Percentiles rank a stretch among this genome's conserved stretches.
phyloP scores from a whole-genome alignment of 2,113 vertebrate species.

The Illadopsis cleaveri region DNA sequence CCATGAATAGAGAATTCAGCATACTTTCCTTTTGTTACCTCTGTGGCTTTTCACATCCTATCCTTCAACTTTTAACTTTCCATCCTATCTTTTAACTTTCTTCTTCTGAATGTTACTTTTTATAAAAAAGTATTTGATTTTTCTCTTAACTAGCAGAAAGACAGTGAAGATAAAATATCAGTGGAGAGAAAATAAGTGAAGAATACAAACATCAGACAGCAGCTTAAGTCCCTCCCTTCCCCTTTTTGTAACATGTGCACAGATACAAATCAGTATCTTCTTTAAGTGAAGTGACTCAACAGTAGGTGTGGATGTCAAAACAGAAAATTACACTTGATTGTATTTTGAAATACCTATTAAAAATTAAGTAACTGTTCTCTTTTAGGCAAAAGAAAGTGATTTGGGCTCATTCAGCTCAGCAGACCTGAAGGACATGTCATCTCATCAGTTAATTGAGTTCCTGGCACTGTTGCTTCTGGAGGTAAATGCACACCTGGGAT shows the following conservation, averaged over 20 bases:
- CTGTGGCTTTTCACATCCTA: not conserved
- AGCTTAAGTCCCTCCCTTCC: not conserved
- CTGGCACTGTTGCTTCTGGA: conserved; percentile 85
- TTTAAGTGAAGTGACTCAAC: not conserved
- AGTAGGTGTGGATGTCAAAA: not conserved
- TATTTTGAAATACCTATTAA: not conserved
- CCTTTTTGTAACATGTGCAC: not conserved
- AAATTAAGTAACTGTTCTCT: not conserved
- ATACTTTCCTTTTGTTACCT: not conserved
- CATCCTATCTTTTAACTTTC: not conserved
- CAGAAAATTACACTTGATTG: not conserved
- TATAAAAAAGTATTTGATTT: not conserved
- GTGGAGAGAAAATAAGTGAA: not conserved
- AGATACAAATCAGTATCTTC: not conserved
- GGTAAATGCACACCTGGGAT: conserved; percentile 66
- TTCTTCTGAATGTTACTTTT: not conserved
- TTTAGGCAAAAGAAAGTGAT: conserved; percentile 85
- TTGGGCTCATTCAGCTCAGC: conserved; percentile 78
- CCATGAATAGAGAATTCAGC: not conserved
- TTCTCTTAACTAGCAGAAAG: not conserved
- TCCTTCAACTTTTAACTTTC: not conserved
- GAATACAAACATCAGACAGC: not conserved
- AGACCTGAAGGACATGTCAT: conserved; percentile 86
- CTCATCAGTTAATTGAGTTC: conserved; percentile 92
- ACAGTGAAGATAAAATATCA: not conserved